These are phyloP conservation scores for Fopius arisanus DNA, from an alignment of 1,140 invertebrate species.

Conservation along the genomic window DNA sequence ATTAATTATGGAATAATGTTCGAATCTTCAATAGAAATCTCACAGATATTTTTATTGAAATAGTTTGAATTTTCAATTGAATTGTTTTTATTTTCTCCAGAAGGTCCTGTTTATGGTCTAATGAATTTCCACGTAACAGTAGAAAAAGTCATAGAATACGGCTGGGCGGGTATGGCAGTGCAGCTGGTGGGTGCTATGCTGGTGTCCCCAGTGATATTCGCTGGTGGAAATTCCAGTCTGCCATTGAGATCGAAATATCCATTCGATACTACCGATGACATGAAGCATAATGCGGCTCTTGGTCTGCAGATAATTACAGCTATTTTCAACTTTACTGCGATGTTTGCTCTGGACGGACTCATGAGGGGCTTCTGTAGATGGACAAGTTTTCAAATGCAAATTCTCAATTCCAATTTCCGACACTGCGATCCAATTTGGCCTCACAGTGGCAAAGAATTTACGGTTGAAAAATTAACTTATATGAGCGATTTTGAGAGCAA, in stretches of 20 bases:
- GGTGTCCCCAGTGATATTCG: neutral
- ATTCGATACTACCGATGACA: neutral
- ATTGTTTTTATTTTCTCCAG: neutral
- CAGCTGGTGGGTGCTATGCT: neutral
- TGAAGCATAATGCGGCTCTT: neutral
- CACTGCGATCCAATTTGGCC: neutral
- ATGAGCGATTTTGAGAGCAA: neutral
- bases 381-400: constrained; percentile 4
- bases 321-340: neutral
- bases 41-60: neutral
- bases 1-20: too few species aligned
- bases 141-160: neutral
- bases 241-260: neutral
- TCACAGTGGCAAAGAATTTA: neutral
- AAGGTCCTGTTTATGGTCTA: neutral
- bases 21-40: neutral
- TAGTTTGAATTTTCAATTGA: too few species aligned
- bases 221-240: neutral
- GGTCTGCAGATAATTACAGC: neutral
- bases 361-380: neutral
- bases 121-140: neutral
- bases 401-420: neutral
- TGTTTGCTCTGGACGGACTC: neutral
- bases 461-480: neutral
- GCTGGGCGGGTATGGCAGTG: neutral